These are phyloP conservation scores for Actinernus sp. DNA, from an alignment of 92 coral and sea anemone species.

Conservation along the genomic window DNA sequence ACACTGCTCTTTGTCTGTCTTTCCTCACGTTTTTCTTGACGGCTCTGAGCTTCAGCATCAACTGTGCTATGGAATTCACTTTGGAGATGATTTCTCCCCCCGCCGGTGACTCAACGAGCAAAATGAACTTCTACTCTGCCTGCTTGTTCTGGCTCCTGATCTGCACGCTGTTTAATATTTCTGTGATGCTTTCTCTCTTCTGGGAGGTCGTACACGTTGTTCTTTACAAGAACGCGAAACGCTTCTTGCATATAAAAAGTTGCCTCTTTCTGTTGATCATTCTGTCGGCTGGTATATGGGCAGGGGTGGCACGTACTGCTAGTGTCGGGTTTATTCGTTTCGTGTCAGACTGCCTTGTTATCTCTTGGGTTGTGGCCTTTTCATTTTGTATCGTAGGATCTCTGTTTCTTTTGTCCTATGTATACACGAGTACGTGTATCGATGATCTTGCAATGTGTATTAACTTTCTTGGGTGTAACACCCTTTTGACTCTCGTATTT, in stretches of 20 bases:
- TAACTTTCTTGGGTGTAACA: neutral
- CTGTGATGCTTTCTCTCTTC: conserved; percentile 67
- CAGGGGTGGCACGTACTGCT: conserved; percentile 18
- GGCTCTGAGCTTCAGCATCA: conserved; percentile 67
- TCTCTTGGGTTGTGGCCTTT: conserved; percentile 69
- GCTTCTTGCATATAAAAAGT: conserved; percentile 29
- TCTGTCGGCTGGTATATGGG: conserved; percentile 37
- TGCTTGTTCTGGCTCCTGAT: conserved; percentile 52
- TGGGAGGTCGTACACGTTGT: conserved; percentile 67
- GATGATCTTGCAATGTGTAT: neutral
- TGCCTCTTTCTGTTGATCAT: conserved; percentile 34
- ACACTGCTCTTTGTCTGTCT: conserved; percentile 40
- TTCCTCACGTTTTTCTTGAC: conserved; percentile 64
- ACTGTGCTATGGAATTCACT: conserved; percentile 71
- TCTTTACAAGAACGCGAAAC: conserved; percentile 38
- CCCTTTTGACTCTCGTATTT: conserved; percentile 17
- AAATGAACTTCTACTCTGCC: conserved; percentile 41
- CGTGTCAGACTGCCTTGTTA: conserved; percentile 38
- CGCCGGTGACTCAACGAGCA: conserved; percentile 22
- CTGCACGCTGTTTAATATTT: conserved; percentile 41
- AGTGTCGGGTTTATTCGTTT: conserved; percentile 46
- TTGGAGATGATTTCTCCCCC: conserved; percentile 68
- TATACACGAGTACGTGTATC: conserved; percentile 6
- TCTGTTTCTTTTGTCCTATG: conserved; percentile 37
- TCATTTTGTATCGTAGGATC: conserved; percentile 52